phyloP scores from a whole-genome alignment of 30 jellyfish, hydroid and myxozoan species.

The Mastigias papua region DNA sequence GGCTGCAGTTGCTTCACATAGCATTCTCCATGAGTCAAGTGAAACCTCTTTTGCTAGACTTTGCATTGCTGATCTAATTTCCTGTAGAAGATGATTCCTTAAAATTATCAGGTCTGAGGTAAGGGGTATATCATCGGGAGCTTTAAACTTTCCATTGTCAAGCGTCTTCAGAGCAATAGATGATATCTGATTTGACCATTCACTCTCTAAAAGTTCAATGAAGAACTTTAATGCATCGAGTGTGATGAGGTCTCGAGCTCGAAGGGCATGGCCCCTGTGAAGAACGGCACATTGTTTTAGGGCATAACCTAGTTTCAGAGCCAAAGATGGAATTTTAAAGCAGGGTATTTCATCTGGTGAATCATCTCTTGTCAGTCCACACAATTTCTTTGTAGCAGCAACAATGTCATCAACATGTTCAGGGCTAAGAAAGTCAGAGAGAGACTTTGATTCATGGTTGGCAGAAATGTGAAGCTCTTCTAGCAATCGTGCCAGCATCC shows the following conservation, averaged over 20 bases:
- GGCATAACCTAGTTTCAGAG: constrained; percentile 42
- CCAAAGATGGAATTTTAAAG: constrained; percentile 52
- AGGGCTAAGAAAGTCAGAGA: constrained; percentile 23
- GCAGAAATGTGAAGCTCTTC: constrained; percentile 26
- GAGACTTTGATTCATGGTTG: background rate
- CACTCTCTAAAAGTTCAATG: constrained; percentile 27
- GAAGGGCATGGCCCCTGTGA: constrained; percentile 27
- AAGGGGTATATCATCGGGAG: constrained; percentile 29
- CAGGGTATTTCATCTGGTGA: constrained; percentile 45
- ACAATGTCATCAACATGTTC: constrained; percentile 26
- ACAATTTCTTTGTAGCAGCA: constrained; percentile 41
- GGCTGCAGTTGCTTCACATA: constrained; percentile 36
- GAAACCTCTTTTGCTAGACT: background rate
- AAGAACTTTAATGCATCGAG: constrained; percentile 24
- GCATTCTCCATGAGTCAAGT: constrained; percentile 44
- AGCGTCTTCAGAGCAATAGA: constrained; percentile 45
- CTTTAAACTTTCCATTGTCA: constrained; percentile 35
- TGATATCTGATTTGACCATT: constrained; percentile 55
- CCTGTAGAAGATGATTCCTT: constrained; percentile 22
- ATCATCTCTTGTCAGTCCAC: constrained; percentile 22
- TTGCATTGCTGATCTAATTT: constrained; percentile 34
- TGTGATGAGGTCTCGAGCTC: constrained; percentile 8
- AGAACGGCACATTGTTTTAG: constrained; percentile 34
- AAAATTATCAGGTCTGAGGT: constrained; percentile 46
- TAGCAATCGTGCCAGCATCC: constrained; percentile 61